Evolutionary conservation across 2,113 vertebrate genomes (phyloP).

Genomic region (Perca flavescens): DNA sequence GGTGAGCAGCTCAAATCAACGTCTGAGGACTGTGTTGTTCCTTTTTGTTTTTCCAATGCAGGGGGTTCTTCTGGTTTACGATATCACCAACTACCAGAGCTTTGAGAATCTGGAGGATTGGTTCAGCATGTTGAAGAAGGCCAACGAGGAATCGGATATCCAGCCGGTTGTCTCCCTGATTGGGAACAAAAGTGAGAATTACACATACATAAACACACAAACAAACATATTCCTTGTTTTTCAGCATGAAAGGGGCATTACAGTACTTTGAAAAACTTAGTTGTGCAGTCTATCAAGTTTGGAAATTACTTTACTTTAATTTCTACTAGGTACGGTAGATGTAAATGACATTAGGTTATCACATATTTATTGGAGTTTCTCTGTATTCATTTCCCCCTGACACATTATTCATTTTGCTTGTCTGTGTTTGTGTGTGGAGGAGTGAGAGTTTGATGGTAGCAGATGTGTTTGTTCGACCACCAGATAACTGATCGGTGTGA

Average conservation of each 20-base stretch:
- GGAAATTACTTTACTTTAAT: neutral
- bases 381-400: slow-evolving; percentile 25
- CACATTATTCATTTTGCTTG: slow-evolving; percentile 43
- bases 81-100: slow-evolving; percentile 97
- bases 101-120: slow-evolving; percentile 99
- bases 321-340: neutral
- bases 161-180: slow-evolving; percentile 94
- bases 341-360: slow-evolving; percentile 9
- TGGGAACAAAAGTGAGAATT: slow-evolving; percentile 97
- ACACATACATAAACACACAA: neutral
- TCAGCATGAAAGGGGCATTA: neutral
- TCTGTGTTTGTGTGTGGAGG: slow-evolving; percentile 66
- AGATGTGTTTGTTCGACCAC: slow-evolving; percentile 69
- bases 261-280: neutral
- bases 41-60: slow-evolving; percentile 63
- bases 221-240: neutral
- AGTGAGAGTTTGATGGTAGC: slow-evolving; percentile 70
- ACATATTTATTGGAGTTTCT: slow-evolving; percentile 21
- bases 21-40: neutral
- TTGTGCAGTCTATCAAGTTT: neutral
- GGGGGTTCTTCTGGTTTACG: slow-evolving; percentile 98
- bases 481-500: slow-evolving; percentile 74
- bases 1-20: slow-evolving; percentile 1
- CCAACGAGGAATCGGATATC: slow-evolving; percentile 92
- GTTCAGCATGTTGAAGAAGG: slow-evolving; percentile 94